Evolutionary conservation across 2,888 invertebrate genomes (phyloP), one percentile per base, ranked within the genome.

Genomic region (Physocephala rufipes): DNA sequence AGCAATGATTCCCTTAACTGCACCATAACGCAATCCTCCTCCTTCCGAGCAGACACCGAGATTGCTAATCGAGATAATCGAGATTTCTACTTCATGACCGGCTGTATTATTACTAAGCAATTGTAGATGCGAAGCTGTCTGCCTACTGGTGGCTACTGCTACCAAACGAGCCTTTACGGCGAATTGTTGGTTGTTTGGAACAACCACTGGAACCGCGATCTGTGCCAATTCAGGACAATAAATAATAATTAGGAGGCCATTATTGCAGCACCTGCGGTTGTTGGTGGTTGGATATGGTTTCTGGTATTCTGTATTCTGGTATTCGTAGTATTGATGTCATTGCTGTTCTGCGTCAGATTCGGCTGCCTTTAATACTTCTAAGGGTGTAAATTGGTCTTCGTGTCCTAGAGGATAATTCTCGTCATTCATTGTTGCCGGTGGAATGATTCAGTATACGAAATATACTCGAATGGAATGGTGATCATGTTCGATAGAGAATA

Each of bases 161-260:
- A 47, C 49, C 49, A 26, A 43, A 45, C 59, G 7, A 28, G 58
- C 58, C 26, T 13, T 26, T n/a, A 24, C 13, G 53, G n/a, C 12
- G 53, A 24, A 13, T 24, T 55, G 19, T 24, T 21, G 15, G 36
- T 43, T 30, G 30, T 16, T 28, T 59, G 64, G 45, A 62, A 67
- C 70, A 58, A n/a, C 59, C 15, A 51, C 24, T 36, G n/a, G 58
- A 47, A 45, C 65, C 69, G 70, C 75, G 73, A 77, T 75, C 76
- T 74, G 70, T 72, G 72, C 72, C 74, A 75, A 73, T 75, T 74
- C 73, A 67, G 74, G 51, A 78, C 77, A 76, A 80, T 80, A 80
- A 80, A 80, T 80, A 79, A 79, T 80, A 80, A 80, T 80, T 80
- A 79, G 79, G 78, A 75, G 76, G 73, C 78, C 76, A 79, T 80